Evolutionary conservation across 92 coral and sea anemone genomes (phyloP).

Genomic region (Porites evermanni): DNA sequence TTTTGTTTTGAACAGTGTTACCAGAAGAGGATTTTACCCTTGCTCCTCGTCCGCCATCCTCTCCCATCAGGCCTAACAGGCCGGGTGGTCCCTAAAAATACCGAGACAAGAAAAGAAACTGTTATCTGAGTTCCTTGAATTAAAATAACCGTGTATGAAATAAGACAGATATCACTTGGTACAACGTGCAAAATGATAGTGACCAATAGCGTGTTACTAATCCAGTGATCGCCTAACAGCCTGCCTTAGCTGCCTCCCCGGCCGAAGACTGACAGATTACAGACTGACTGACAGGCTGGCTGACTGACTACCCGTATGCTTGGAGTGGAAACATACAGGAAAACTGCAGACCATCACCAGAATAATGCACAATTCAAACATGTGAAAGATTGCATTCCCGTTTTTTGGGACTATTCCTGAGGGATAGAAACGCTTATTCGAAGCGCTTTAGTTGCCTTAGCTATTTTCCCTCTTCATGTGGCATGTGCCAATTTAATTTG

Average conservation of each 20-base stretch:
- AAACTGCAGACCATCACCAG: no score
- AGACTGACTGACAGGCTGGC: no score
- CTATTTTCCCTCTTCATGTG: background rate
- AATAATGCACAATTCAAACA: no score
- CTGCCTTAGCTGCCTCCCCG: no score
- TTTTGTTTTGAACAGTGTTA: no score
- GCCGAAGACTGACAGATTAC: background rate
- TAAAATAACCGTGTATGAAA: no score
- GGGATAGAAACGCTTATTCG: no score
- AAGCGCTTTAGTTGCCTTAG: no score
- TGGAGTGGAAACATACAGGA: no score
- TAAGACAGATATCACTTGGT: background rate
- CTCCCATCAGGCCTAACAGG: constrained; percentile 52
- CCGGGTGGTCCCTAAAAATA: constrained; percentile 57
- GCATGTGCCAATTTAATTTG: no score
- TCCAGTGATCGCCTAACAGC: background rate
- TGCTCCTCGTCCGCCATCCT: constrained; percentile 52
- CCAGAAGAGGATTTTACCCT: constrained; percentile 37
- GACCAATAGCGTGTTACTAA: background rate
- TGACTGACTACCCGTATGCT: background rate
- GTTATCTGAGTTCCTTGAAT: background rate
- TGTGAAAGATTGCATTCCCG: no score
- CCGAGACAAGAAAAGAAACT: background rate
- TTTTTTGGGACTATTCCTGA: no score
- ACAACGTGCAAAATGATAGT: background rate